Base-by-base conservation (phyloP, 2,113 vertebrate species). In the Chinchilla lanigera region DNA sequence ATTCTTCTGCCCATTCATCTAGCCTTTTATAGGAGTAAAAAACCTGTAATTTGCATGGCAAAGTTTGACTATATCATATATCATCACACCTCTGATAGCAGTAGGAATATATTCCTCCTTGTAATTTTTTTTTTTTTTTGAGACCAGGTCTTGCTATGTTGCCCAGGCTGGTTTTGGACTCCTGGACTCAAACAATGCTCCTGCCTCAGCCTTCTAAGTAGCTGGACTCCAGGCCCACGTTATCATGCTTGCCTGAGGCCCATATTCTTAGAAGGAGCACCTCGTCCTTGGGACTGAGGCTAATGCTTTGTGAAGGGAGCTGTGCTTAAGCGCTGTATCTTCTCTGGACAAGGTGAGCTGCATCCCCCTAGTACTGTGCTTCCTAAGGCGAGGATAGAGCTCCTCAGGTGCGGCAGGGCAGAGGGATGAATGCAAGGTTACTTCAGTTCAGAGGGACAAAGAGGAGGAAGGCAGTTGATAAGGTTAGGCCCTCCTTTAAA, bases 301-400 rank as follows among this genome's bases (percentile, higher is more conserved):
- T 38, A 26, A 41, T 0, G 41, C 52, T 77, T 44, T 50, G 54
- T 65, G 65, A 85, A 80, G 30, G 24, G 20, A 54, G 16, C 33
- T 38, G 6, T 3, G 3, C 28, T 30, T 1, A 2, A 67, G 77
- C 41, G 17, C 26, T 10, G 73, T 5, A 13, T 9, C 35, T 86
- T 81, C 14, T 30, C 41, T 77, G 71, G 28, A 24, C 33, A 38
- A 13, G 0, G 4, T 16, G 38, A 47, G 35, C 28, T 0, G 19
- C 26, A 3, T 13, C 38, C 20, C 1, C 0, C 30, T 1, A 65
- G 52, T 9, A 7, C 5, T 7, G 1, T 5, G 4, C 22, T 75
- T 44, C 26, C 73, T 52, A 52, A 78, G 77, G 77, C 20, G 28
- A 52, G 38, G 17, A 50, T 3, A 11, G 6, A 58, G 87, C 50